Evolutionary conservation across 2,113 vertebrate species (phyloP).

Genomic region (Physeter macrocephalus): DNA sequence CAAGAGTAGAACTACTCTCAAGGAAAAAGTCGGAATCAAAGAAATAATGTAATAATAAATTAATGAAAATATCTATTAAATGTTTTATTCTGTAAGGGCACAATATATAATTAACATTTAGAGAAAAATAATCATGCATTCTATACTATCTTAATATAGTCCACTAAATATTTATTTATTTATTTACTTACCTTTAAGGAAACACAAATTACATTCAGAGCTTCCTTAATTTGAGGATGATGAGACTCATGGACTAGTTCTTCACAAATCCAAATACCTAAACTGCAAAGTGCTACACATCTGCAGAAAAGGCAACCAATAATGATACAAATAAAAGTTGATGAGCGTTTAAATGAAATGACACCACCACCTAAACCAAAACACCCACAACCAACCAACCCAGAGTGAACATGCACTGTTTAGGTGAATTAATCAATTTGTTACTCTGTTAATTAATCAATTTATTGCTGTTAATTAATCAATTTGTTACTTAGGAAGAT

Average conservation of each 20-base stretch:
- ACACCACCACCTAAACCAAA: background rate
- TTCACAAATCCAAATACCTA: slow-evolving; percentile 98
- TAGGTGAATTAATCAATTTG: background rate
- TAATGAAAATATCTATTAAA: slow-evolving; percentile 15
- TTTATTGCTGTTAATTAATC: background rate
- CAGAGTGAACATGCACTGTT: background rate
- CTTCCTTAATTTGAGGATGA: slow-evolving; percentile 97
- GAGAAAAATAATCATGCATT: background rate
- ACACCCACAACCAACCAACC: background rate
- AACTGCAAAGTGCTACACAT: slow-evolving; percentile 97
- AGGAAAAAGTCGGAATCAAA: background rate
- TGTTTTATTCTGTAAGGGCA: background rate
- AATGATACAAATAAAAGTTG: slow-evolving; percentile 13
- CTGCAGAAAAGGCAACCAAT: slow-evolving; percentile 77
- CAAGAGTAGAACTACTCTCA: background rate
- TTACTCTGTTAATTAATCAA: background rate
- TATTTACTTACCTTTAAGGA: slow-evolving; percentile 91
- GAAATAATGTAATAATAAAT: slow-evolving; percentile 14
- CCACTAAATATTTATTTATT: background rate
- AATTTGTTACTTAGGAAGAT: background rate
- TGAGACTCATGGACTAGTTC: slow-evolving; percentile 93
- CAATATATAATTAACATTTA: background rate
- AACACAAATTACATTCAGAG: slow-evolving; percentile 97
- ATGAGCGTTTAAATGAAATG: background rate
- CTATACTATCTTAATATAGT: background rate